Evolutionary conservation across 2,888 invertebrate species (phyloP).

Genomic region (Plagiodera versicolora): DNA sequence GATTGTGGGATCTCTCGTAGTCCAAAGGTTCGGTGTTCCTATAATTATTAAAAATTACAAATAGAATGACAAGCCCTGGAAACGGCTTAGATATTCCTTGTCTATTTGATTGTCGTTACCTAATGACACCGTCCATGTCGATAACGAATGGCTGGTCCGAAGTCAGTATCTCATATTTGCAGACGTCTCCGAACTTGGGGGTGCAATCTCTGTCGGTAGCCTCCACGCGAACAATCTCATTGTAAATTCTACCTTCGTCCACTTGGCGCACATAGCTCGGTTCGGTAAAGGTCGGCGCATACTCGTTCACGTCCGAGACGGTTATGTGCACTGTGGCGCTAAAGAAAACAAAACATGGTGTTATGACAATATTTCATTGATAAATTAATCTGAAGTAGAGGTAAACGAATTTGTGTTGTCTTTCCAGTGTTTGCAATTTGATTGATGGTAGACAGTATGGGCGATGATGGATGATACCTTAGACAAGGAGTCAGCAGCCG

Average conservation of each 20-base stretch:
- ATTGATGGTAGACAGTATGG: no score
- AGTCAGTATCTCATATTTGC: constrained; percentile 95
- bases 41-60: constrained; percentile 16
- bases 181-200: constrained; percentile 92
- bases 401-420: no score
- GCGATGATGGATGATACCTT: no score
- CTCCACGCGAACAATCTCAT: constrained; percentile 87
- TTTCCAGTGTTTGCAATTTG: no score
- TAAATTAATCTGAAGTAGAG: no score
- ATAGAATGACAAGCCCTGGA: no score
- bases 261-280: constrained; percentile 87
- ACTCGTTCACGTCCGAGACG: constrained; percentile 95
- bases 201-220: constrained; percentile 94
- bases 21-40: constrained; percentile 88
- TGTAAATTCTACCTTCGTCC: constrained; percentile 88
- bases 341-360: no score
- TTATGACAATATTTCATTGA: no score
- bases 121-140: constrained; percentile 91
- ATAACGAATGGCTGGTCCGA: constrained; percentile 89
- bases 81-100: no score
- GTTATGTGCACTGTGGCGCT: constrained; percentile 93
- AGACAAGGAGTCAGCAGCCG: no score
- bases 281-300: constrained; percentile 88
- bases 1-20: constrained; percentile 91
- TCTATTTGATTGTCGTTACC: constrained; percentile 43